phyloP scores from a whole-genome alignment of 2,797 vertebrate species.

The Fringilla coelebs region DNA sequence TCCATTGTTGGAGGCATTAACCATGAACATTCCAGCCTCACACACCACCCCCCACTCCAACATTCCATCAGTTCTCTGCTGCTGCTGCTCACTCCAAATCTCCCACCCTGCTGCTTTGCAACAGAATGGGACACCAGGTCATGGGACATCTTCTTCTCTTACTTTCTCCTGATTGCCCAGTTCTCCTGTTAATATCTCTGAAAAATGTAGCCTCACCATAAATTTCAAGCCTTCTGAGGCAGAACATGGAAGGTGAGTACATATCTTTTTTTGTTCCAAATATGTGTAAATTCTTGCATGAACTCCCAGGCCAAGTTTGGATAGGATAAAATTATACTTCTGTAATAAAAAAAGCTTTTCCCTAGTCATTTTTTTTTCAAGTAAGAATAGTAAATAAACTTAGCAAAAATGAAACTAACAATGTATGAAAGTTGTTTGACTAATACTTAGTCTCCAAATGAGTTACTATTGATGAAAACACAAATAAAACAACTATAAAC shows the following conservation, averaged over 20 bases:
- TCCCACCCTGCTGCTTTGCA: neutral
- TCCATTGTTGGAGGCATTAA: neutral
- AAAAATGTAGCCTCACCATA: neutral
- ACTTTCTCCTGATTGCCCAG: neutral
- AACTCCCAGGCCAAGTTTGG: neutral
- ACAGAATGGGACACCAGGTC: accelerated
- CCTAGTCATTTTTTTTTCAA: neutral
- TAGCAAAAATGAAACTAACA: neutral
- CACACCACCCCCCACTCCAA: neutral
- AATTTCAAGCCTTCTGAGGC: neutral
- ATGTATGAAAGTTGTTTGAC: neutral
- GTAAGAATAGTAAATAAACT: neutral
- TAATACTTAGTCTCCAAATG: no score
- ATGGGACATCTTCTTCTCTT: neutral
- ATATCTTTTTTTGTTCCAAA: neutral
- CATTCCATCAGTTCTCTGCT: neutral
- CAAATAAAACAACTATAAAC: neutral
- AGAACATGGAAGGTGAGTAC: neutral
- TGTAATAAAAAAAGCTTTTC: neutral
- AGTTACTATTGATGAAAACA: neutral
- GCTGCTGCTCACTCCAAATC: neutral
- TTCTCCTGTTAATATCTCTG: neutral
- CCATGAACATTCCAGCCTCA: neutral
- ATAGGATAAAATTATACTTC: neutral
- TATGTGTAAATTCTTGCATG: neutral